Percentiles rank a stretch among this genome's conserved stretches.
Evolutionary conservation across 1,140 invertebrate genomes (phyloP).

Genomic region (Octopus bimaculoides): DNA sequence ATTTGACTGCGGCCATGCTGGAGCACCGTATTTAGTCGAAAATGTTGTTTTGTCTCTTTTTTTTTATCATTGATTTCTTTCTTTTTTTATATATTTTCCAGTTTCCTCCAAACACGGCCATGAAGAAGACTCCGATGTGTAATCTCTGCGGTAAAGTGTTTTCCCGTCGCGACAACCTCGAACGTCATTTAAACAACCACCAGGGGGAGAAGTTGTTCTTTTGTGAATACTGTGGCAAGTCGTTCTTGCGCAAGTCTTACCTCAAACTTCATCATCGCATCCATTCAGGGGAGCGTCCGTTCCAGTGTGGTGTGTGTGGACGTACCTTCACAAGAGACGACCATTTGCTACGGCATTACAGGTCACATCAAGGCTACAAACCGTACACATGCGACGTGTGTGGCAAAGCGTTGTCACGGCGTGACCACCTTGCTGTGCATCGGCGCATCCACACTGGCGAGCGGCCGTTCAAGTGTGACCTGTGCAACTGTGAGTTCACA

Average conservation of each 20-base stretch:
- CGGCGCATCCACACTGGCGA: slow-evolving; percentile 31
- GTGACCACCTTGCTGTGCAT: slow-evolving; percentile 59
- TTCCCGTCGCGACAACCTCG: background rate
- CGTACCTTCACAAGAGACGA: slow-evolving; percentile 99
- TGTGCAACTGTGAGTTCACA: slow-evolving; percentile 32
- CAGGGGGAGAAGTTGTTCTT: background rate
- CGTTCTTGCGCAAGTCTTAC: slow-evolving; percentile 93
- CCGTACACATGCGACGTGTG: slow-evolving; percentile 93
- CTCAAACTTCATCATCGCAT: slow-evolving; percentile 76
- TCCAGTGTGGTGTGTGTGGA: slow-evolving; percentile 95
- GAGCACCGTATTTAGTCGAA: too few relatives aligned
- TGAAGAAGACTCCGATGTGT: background rate
- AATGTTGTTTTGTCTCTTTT: too few relatives aligned
- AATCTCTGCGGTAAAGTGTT: background rate
- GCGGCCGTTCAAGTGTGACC: slow-evolving; percentile 32
- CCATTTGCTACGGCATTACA: slow-evolving; percentile 95
- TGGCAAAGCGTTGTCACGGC: slow-evolving; percentile 74
- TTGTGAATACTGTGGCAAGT: slow-evolving; percentile 94
- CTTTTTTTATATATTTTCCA: too few relatives aligned
- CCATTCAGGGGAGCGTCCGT: slow-evolving; percentile 95
- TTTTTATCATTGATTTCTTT: too few relatives aligned
- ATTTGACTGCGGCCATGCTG: too few relatives aligned
- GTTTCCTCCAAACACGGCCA: background rate
- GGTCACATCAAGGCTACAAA: slow-evolving; percentile 98
- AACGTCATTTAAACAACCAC: background rate